Conservation (phyloP, 2,113 vertebrate genomes). For the Falcunculus frontatus region DNA sequence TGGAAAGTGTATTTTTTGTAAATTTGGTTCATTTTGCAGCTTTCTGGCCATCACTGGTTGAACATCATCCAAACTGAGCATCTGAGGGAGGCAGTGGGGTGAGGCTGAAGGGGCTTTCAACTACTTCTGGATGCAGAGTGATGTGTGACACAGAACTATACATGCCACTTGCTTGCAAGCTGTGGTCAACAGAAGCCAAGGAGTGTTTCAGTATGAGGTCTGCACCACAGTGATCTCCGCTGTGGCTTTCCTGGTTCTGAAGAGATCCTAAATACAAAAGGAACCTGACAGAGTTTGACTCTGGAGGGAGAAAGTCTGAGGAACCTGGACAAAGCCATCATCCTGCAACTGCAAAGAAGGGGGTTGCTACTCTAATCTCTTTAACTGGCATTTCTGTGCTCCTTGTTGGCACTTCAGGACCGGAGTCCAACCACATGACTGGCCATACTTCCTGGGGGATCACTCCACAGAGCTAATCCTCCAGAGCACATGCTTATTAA, state of each 20-base stretch:
- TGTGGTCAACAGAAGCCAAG: neutral
- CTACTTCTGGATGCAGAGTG: neutral
- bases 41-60: neutral
- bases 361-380: neutral
- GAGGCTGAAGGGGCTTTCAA: neutral
- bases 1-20: neutral
- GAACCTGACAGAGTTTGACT: accelerated
- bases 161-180: neutral
- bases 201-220: neutral
- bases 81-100: neutral
- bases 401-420: neutral
- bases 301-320: neutral
- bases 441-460: neutral
- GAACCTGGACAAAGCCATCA: neutral
- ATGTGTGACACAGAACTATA: accelerated
- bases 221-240: neutral
- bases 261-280: neutral
- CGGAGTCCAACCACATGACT: neutral
- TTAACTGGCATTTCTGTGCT: neutral
- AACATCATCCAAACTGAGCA: neutral
- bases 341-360: neutral
- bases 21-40: neutral
- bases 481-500: neutral
- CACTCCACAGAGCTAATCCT: neutral
- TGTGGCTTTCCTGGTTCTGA: neutral